Evolutionary conservation across 2,113 vertebrate species (phyloP).

Genomic region (Myotis lucifugus): DNA sequence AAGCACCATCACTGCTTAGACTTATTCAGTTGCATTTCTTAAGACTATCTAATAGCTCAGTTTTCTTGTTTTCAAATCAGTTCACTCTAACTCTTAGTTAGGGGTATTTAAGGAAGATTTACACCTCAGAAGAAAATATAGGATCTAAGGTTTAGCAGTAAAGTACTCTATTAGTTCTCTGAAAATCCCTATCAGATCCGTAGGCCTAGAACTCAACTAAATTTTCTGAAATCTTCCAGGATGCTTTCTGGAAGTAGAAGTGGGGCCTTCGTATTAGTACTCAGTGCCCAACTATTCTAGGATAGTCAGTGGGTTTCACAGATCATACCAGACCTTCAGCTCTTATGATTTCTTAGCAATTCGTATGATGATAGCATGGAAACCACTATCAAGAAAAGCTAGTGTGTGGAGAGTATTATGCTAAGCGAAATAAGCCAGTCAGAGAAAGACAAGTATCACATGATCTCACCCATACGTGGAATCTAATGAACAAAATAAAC

Average conservation of each 20-base stretch:
- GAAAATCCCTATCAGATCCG: neutral
- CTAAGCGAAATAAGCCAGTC: too few species aligned
- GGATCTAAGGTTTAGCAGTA: neutral
- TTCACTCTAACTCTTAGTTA: neutral
- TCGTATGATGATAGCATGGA: neutral
- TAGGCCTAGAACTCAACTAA: neutral
- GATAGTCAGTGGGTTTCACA: neutral
- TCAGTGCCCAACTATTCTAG: neutral
- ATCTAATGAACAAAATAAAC: too few species aligned
- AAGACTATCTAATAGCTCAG: conserved; percentile 42
- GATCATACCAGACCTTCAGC: neutral
- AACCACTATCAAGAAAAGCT: neutral
- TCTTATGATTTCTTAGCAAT: neutral
- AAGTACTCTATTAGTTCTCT: neutral
- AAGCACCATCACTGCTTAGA: conserved; percentile 29
- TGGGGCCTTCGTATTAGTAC: neutral
- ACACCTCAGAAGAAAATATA: neutral
- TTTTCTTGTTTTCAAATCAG: conserved; percentile 29
- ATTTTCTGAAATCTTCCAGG: neutral
- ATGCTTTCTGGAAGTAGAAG: neutral
- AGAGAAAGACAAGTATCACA: too few species aligned
- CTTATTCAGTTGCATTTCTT: conserved; percentile 59
- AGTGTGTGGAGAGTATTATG: too few species aligned
- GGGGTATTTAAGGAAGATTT: neutral
- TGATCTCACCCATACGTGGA: too few species aligned